Percentiles rank a stretch among this genome's conserved stretches.
These are phyloP conservation scores for Melanotus villosus DNA, from an alignment of 2,888 invertebrate species.

Conservation along the genomic window DNA sequence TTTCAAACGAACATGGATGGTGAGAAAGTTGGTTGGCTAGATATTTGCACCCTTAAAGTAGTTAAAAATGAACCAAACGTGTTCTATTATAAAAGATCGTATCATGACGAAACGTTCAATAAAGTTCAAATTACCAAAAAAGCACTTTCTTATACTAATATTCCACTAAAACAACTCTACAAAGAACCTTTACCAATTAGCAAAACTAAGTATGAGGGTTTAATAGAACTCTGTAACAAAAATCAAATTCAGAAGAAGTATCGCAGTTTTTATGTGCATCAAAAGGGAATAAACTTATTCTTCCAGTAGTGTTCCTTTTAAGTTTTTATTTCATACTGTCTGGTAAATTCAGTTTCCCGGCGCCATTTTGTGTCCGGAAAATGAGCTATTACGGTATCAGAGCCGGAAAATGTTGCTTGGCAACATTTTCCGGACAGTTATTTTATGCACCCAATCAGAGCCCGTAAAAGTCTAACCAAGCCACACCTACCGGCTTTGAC, in stretches of 20 bases:
- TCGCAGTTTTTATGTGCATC: neutral
- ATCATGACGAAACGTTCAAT: neutral
- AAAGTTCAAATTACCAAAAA: neutral
- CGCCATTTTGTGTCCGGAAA: no score
- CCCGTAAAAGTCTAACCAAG: no score
- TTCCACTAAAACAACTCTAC: neutral
- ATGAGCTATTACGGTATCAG: no score
- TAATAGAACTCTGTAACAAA: neutral
- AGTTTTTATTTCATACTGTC: no score
- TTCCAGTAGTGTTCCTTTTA: neutral
- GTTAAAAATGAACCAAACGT: neutral
- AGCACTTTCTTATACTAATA: neutral
- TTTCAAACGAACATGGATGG: neutral
- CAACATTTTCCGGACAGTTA: no score
- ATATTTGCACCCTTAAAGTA: neutral
- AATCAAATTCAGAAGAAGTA: neutral
- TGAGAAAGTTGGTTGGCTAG: neutral
- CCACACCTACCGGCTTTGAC: no score
- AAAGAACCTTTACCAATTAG: neutral
- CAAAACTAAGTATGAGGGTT: neutral
- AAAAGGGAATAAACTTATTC: neutral
- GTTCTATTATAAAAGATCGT: neutral
- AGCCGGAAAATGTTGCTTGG: no score
- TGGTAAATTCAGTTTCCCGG: no score
- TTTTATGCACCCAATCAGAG: no score